Evolutionary conservation across 2,888 invertebrate genomes (phyloP).

Genomic region (Troglohyphantes excavatus): DNA sequence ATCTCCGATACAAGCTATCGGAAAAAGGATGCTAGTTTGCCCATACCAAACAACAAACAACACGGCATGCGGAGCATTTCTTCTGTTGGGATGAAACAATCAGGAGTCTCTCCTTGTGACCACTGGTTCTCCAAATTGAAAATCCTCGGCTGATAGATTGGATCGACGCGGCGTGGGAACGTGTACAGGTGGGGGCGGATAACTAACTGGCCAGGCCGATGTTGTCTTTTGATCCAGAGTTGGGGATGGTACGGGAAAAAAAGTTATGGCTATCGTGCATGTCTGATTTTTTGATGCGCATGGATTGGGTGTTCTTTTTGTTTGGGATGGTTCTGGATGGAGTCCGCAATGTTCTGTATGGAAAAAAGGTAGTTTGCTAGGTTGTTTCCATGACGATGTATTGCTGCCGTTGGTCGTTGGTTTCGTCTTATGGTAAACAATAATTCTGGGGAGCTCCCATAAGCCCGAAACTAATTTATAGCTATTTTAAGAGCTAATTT

Average conservation of each 20-base stretch:
- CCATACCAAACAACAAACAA: not conserved
- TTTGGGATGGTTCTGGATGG: too few relatives aligned
- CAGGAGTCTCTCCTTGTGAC: slow-evolving; percentile 33
- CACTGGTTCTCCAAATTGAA: slow-evolving; percentile 51
- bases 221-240: not conserved
- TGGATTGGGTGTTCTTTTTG: too few relatives aligned
- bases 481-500: too few relatives aligned
- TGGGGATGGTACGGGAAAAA: not conserved
- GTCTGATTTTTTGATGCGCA: not conserved
- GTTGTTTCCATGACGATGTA: too few relatives aligned
- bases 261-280: not conserved
- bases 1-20: not conserved
- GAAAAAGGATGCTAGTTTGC: not conserved
- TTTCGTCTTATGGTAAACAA: too few relatives aligned
- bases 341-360: too few relatives aligned
- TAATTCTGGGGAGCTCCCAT: too few relatives aligned
- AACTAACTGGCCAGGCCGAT: not conserved
- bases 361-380: too few relatives aligned
- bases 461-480: too few relatives aligned
- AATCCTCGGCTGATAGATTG: slow-evolving; percentile 55
- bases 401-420: too few relatives aligned
- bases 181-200: not conserved
- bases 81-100: slow-evolving; percentile 51
- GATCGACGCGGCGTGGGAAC: slow-evolving; percentile 11
- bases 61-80: too few relatives aligned